Evolutionary conservation across 2,797 vertebrate genomes (phyloP).

Genomic region (Rachycentron canadum): DNA sequence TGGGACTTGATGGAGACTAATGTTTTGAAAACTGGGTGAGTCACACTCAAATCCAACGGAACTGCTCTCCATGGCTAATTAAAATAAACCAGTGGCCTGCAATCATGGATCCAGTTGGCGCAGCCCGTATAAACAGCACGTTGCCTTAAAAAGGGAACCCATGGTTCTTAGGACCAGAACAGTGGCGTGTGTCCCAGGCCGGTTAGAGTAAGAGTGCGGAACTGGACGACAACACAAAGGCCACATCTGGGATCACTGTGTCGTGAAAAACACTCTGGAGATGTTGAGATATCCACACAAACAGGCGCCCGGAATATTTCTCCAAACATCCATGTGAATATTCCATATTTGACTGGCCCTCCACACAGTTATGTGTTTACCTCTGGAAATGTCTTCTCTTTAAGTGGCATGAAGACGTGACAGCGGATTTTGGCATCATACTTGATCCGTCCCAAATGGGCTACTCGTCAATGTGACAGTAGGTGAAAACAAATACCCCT

Average conservation of each 20-base stretch:
- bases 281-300: slow-evolving; percentile 64
- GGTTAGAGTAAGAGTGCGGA: slow-evolving; percentile 53
- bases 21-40: slow-evolving; percentile 79
- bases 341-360: slow-evolving; percentile 48
- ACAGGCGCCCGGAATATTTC: slow-evolving; percentile 46
- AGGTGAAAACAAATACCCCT: slow-evolving; percentile 73
- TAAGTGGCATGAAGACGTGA: slow-evolving; percentile 69
- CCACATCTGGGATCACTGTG: slow-evolving; percentile 74
- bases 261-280: slow-evolving; percentile 57
- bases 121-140: slow-evolving; percentile 68
- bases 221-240: slow-evolving; percentile 62
- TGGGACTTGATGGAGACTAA: slow-evolving; percentile 66
- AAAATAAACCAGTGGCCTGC: slow-evolving; percentile 74
- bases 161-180: slow-evolving; percentile 52
- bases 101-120: slow-evolving; percentile 75
- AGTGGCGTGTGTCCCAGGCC: slow-evolving; percentile 65
- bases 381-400: slow-evolving; percentile 56
- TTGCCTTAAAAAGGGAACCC: slow-evolving; percentile 57
- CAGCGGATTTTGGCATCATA: slow-evolving; percentile 51
- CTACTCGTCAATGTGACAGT: slow-evolving; percentile 56
- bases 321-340: slow-evolving; percentile 63
- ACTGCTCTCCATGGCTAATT: slow-evolving; percentile 80
- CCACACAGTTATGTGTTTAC: slow-evolving; percentile 55
- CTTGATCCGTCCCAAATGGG: slow-evolving; percentile 62
- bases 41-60: slow-evolving; percentile 75